These are phyloP conservation scores for Synergus laeviventris DNA, from an alignment of 2,888 invertebrate species.

Conservation along the genomic window DNA sequence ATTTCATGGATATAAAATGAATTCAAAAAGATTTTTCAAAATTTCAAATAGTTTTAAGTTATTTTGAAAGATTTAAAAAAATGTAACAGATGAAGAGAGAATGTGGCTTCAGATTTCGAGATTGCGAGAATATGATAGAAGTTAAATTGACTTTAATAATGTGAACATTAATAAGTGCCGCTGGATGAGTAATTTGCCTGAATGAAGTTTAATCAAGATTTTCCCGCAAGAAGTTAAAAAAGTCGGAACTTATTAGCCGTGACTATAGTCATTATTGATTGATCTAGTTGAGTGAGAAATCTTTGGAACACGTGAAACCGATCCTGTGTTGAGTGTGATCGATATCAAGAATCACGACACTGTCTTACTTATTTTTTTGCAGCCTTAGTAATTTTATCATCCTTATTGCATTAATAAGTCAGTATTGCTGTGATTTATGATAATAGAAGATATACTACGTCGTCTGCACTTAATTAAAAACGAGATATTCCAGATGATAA, in stretches of 20 bases:
- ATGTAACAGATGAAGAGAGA: too few relatives aligned
- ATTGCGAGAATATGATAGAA: too few relatives aligned
- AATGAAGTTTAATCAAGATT: constrained; percentile 9
- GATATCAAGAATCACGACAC: constrained; percentile 4
- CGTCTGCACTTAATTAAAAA: background rate
- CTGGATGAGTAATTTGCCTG: constrained; percentile 2
- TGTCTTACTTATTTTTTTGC: constrained; percentile 12
- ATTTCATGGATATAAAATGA: too few relatives aligned
- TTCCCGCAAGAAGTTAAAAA: background rate
- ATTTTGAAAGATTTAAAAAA: too few relatives aligned
- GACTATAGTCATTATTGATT: background rate
- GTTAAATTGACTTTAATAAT: background rate
- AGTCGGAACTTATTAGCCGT: constrained; percentile 5
- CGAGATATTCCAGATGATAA: background rate
- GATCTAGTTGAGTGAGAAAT: constrained; percentile 1
- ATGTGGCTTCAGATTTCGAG: too few relatives aligned
- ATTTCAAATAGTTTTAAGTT: too few relatives aligned
- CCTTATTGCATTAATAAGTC: background rate
- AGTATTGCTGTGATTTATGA: background rate
- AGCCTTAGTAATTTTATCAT: background rate
- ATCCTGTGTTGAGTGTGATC: constrained; percentile 21
- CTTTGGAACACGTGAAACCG: constrained; percentile 33
- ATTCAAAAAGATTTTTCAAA: too few relatives aligned
- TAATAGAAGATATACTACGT: background rate
- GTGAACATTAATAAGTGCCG: constrained; percentile 24